A percentile compares a stretch with the other conserved stretches of the same genome.
These are phyloP conservation scores for Chloebia gouldiae DNA, from an alignment of 2,113 vertebrate species.

Conservation along the genomic window DNA sequence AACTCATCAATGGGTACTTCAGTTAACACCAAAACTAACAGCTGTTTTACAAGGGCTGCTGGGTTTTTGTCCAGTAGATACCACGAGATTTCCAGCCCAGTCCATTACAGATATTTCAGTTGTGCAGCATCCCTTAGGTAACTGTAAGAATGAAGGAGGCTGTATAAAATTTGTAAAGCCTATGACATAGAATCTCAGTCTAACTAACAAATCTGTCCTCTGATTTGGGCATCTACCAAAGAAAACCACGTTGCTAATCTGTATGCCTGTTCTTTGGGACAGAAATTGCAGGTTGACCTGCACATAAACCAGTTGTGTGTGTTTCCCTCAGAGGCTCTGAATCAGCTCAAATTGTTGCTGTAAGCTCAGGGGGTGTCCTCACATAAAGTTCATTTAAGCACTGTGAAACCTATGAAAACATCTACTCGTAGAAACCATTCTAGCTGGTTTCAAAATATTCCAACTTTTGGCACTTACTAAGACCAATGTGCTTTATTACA, in stretches of 20 bases:
- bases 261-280: neutral
- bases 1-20: neutral
- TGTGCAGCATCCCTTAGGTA: neutral
- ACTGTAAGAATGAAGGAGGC: neutral
- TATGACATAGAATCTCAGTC: neutral
- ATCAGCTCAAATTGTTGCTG: neutral
- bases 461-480: neutral
- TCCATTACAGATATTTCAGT: neutral
- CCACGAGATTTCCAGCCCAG: neutral
- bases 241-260: neutral
- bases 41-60: neutral
- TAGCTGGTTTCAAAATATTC: neutral
- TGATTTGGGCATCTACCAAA: neutral
- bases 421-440: fast-evolving
- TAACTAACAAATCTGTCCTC: neutral
- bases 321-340: neutral
- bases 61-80: neutral
- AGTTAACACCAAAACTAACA: neutral
- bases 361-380: neutral
- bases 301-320: neutral
- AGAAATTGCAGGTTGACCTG: neutral
- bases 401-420: neutral
- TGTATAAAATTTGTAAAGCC: neutral
- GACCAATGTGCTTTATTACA: neutral
- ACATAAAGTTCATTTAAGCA: neutral